Evolutionary conservation across 2,888 invertebrate genomes (phyloP).

Genomic region (Microchrysa polita): DNA sequence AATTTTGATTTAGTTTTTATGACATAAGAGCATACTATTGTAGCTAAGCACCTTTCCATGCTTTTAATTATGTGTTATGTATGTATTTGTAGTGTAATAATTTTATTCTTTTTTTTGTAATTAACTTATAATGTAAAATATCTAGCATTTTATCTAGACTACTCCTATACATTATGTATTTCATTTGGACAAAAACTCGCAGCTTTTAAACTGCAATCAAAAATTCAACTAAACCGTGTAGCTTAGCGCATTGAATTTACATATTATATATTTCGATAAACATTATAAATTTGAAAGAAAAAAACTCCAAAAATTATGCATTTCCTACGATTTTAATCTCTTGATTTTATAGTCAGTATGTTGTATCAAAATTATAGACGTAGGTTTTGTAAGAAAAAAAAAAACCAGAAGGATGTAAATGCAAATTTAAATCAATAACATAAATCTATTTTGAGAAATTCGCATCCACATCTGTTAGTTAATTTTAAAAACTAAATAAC

Average conservation of each 20-base stretch:
- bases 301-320: neutral
- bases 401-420: neutral
- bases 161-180: too few relatives aligned
- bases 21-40: neutral
- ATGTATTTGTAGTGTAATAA: neutral
- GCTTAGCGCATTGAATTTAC: neutral
- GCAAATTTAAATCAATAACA: too few relatives aligned
- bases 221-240: neutral
- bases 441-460: too few relatives aligned
- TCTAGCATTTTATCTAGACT: neutral
- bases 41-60: constrained; percentile 13
- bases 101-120: constrained; percentile 14
- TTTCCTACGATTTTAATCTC: neutral
- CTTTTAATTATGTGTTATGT: constrained; percentile 19
- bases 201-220: too few relatives aligned
- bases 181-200: too few relatives aligned
- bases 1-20: neutral
- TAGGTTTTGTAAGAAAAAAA: neutral
- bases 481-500: too few relatives aligned
- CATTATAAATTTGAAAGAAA: neutral
- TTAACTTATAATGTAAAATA: constrained; percentile 35
- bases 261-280: neutral
- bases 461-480: too few relatives aligned
- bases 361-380: too few relatives aligned
- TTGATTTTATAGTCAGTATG: neutral